Base-by-base conservation (phyloP, 2,113 vertebrate genomes). In the Accipiter virgatus region DNA sequence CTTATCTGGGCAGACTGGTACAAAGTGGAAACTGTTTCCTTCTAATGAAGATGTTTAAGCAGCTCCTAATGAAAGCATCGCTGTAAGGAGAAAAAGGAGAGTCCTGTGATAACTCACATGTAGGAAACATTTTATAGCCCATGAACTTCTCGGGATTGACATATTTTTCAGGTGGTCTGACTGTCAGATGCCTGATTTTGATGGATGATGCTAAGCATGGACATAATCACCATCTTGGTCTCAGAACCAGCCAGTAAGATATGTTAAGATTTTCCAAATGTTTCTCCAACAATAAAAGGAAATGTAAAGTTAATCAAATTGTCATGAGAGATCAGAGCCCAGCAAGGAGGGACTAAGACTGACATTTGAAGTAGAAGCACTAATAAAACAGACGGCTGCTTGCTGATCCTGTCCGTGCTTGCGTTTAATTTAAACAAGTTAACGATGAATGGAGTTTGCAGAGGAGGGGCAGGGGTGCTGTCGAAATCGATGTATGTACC, bases 241-340 rank as follows among this genome's bases (percentile, higher is more conserved):
- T 91, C 87, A 31, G 45, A 95, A 90, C 65, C 75, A 95, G 95
- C 42, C 87, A 81, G 91, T 94, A 85, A 96, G 96, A 93, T 88
- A 95, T 16, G 82, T 81, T 97, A 97, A 97, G 95, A 95, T 95
- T 96, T 97, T 97, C 96, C 96, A 97, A 97, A 97, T 97, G 96
- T 97, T 95, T 88, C 93, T 93, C 75, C 95, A 96, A 97, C 94
- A 96, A 97, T 96, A 94, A 97, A 95, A 97, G 96, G 97, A 97
- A 97, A 97, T 96, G 97, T 97, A 97, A 97, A 97, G 95, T 97
- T 97, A 97, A 97, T 97, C 96, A 97, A 97, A 94, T 96, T 97
- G 96, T 97, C 97, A 97, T 96, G 96, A 97, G 90, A 96, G 96
- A 97, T 97, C 96, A 97, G 95, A 97, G 89, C 89, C 72, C 79